phyloP scores from a whole-genome alignment of 2,113 vertebrate species.

The Dasypus novemcinctus region DNA sequence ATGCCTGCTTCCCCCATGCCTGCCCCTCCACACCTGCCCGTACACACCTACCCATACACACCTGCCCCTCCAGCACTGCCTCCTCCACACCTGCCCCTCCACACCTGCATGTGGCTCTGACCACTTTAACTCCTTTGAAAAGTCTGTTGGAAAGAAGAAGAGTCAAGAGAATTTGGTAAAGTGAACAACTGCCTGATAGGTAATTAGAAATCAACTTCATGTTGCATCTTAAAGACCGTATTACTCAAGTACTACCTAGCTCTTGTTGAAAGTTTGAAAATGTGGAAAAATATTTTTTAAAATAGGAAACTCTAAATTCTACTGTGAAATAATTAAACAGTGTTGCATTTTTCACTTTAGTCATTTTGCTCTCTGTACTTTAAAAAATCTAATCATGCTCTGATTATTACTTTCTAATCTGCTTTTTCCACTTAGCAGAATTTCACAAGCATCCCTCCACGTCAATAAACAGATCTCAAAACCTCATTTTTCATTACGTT shows the following conservation, averaged over 20 bases:
- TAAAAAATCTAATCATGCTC: background rate
- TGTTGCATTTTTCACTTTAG: background rate
- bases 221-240: background rate
- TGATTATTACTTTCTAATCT: background rate
- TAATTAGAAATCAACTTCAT: background rate
- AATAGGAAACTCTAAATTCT: background rate
- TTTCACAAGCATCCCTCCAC: background rate
- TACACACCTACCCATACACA: too few species aligned
- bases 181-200: accelerated
- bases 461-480: accelerated
- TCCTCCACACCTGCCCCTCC: too few species aligned
- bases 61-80: too few species aligned
- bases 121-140: too few species aligned
- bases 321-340: background rate
- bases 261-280: background rate
- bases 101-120: too few species aligned
- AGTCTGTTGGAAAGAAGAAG: background rate
- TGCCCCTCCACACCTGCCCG: too few species aligned
- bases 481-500: accelerated
- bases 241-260: background rate
- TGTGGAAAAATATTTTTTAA: background rate
- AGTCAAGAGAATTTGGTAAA: background rate
- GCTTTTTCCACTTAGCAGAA: background rate
- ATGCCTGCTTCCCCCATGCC: too few species aligned
- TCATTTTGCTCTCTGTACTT: too few species aligned